phyloP scores from a whole-genome alignment of 2,888 invertebrate species.

The Amblyjoppa fuscipennis region DNA sequence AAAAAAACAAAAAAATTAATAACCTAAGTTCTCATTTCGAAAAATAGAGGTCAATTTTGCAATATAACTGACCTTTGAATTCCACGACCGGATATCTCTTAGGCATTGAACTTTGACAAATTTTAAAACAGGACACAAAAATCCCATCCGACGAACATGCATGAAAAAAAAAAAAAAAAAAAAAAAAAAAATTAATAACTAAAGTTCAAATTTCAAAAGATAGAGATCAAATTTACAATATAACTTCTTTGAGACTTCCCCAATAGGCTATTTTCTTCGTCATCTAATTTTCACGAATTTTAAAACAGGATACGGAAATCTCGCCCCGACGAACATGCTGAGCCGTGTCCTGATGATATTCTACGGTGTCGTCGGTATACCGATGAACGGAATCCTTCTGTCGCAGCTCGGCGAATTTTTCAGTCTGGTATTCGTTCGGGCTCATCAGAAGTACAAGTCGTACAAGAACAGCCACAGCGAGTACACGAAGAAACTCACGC shows the following conservation, averaged over 20 bases:
- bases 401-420: conserved; percentile 93
- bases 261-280: no score
- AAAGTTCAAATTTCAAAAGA: no score
- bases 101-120: not conserved
- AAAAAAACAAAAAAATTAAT: no score
- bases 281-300: not conserved
- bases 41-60: no score
- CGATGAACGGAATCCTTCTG: conserved; percentile 90
- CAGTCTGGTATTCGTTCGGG: conserved; percentile 89
- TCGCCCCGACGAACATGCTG: conserved; percentile 93
- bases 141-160: no score
- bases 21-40: no score
- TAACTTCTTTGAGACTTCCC: conserved; percentile 78
- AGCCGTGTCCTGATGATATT: conserved; percentile 95
- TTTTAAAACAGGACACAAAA: no score
- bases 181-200: no score
- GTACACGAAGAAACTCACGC: conserved; percentile 76
- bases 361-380: conserved; percentile 94
- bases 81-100: no score
- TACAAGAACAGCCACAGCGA: conserved; percentile 88
- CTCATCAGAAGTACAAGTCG: conserved; percentile 93
- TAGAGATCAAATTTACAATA: no score
- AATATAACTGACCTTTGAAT: no score
- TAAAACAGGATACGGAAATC: conserved; percentile 82
- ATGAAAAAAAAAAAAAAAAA: no score